phyloP scores from a whole-genome alignment of 2,888 invertebrate species.

The Labia minor region DNA sequence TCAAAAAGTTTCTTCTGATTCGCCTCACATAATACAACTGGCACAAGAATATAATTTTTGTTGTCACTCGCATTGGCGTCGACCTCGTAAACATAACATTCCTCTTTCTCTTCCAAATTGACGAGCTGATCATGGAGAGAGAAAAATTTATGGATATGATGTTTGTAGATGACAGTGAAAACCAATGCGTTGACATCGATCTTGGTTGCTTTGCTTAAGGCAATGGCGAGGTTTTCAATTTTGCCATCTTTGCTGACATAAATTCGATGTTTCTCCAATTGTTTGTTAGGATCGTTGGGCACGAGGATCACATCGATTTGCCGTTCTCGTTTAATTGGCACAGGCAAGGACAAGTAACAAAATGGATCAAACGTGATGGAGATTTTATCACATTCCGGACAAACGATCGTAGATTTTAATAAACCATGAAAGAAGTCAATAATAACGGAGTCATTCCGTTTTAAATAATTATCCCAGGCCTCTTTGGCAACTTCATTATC shows the following conservation, averaged over 20 bases:
- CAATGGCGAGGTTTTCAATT: slow-evolving; percentile 36
- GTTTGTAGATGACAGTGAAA: slow-evolving; percentile 40
- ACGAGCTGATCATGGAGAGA: slow-evolving; percentile 35
- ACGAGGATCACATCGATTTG: slow-evolving; percentile 35
- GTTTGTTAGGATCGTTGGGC: slow-evolving; percentile 25
- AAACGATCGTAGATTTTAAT: slow-evolving; percentile 45
- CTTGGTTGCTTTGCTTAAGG: slow-evolving; percentile 32
- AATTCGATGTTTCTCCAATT: slow-evolving; percentile 34
- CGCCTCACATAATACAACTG: slow-evolving; percentile 25
- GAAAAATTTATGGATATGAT: slow-evolving; percentile 40
- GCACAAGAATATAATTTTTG: slow-evolving; percentile 23
- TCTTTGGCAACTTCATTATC: slow-evolving; percentile 41
- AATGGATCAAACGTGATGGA: slow-evolving; percentile 50
- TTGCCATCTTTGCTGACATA: slow-evolving; percentile 38
- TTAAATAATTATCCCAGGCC: slow-evolving; percentile 43
- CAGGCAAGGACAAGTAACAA: slow-evolving; percentile 45
- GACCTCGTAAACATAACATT: slow-evolving; percentile 35
- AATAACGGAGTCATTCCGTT: slow-evolving; percentile 46
- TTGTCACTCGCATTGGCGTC: slow-evolving; percentile 18
- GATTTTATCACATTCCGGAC: slow-evolving; percentile 43
- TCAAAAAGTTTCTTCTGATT: slow-evolving; percentile 21
- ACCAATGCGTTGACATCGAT: slow-evolving; percentile 34
- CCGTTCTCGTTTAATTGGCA: slow-evolving; percentile 39
- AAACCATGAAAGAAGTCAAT: slow-evolving; percentile 47
- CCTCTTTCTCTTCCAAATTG: slow-evolving; percentile 38